These are phyloP conservation scores for Macroramphosus scolopax DNA, from an alignment of 2,797 vertebrate genomes.

Conservation along the genomic window DNA sequence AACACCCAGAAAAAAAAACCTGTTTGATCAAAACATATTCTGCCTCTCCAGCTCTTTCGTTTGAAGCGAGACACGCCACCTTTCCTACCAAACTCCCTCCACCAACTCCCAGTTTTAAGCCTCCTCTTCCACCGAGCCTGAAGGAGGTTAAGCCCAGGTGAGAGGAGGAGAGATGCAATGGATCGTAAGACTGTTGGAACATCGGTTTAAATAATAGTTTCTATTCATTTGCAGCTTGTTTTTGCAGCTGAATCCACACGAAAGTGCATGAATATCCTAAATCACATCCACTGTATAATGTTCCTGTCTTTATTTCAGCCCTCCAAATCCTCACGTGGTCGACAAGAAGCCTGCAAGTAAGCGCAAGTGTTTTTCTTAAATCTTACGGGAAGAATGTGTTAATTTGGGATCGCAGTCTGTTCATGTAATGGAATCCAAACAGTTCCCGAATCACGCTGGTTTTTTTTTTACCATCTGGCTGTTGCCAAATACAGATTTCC, in stretches of 20 bases:
- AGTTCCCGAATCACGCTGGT: constrained; percentile 3
- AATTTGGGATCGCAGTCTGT: constrained; percentile 4
- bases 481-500: background rate
- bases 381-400: constrained; percentile 8
- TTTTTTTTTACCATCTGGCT: constrained; percentile 4
- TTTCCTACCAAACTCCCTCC: constrained; percentile 52
- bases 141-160: constrained; percentile 69
- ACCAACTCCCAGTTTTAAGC: constrained; percentile 43
- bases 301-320: constrained; percentile 47
- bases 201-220: background rate
- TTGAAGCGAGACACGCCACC: constrained; percentile 40
- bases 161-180: background rate
- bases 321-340: constrained; percentile 28
- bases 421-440: constrained; percentile 13
- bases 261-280: no score
- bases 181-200: background rate
- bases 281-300: background rate
- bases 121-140: constrained; percentile 29
- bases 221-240: no score
- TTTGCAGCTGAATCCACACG: no score
- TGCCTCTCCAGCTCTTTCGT: constrained; percentile 20
- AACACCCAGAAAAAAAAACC: background rate
- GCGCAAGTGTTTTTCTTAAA: constrained; percentile 8
- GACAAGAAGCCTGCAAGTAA: constrained; percentile 57
- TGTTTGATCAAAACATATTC: background rate